A percentile compares a stretch with the other conserved stretches of the same genome.
Evolutionary conservation across 2,888 invertebrate species (phyloP).

Genomic region (Lasioglossum lativentre): DNA sequence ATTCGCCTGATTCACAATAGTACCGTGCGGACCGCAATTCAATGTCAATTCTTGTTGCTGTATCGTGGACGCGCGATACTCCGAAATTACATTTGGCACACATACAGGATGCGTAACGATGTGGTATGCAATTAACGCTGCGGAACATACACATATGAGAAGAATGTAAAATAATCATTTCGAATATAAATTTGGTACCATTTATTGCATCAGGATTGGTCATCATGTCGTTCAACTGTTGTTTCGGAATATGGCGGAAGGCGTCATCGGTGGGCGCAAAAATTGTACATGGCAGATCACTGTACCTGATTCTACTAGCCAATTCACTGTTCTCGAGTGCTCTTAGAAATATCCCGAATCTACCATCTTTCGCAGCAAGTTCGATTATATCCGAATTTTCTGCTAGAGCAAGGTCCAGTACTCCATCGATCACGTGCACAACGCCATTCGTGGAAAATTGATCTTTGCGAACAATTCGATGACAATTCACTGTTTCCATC

Average conservation of each 20-base stretch:
- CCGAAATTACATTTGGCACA: slow-evolving; percentile 43
- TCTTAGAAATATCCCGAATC: slow-evolving; percentile 50
- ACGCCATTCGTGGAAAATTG: slow-evolving; percentile 50
- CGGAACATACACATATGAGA: background rate
- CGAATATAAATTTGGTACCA: slow-evolving; percentile 7
- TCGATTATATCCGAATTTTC: slow-evolving; percentile 46
- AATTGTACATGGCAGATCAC: slow-evolving; percentile 41
- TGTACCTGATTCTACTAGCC: slow-evolving; percentile 25
- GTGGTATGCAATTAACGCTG: slow-evolving; percentile 49
- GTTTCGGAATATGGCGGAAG: slow-evolving; percentile 32
- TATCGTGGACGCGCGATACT: slow-evolving; percentile 30
- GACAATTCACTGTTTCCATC: slow-evolving; percentile 56
- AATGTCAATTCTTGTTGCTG: slow-evolving; percentile 29
- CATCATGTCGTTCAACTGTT: slow-evolving; percentile 28
- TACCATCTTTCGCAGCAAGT: slow-evolving; percentile 41
- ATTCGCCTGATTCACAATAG: slow-evolving; percentile 25
- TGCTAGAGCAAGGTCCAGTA: slow-evolving; percentile 40
- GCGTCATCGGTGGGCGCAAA: slow-evolving; percentile 51
- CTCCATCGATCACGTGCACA: slow-evolving; percentile 51
- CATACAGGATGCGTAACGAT: slow-evolving; percentile 51
- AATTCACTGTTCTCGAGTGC: slow-evolving; percentile 39
- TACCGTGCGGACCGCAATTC: slow-evolving; percentile 29
- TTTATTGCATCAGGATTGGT: slow-evolving; percentile 27
- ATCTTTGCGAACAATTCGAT: slow-evolving; percentile 51
- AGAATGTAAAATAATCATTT: background rate